Base-by-base conservation (phyloP, 2,113 vertebrate genomes). In the Grammomys dolichurus region DNA sequence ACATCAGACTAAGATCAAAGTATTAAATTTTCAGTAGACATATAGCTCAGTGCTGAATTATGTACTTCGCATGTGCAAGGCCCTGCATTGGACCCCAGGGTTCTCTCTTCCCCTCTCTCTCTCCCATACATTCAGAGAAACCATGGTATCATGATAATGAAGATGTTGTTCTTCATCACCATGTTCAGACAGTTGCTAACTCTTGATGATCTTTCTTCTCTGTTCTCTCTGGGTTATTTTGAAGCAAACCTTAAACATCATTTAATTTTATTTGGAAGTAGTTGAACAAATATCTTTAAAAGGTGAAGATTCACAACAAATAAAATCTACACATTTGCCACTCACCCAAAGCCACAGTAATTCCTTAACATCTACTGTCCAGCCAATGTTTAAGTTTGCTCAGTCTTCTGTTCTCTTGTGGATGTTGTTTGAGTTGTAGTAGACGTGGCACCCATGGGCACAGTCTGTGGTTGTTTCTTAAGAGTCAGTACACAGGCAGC, bases 191-290 rank as follows among this genome's bases (percentile, higher is more conserved):
- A 67, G 26, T 40, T 77, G 14, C 33, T 76, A 89, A 10, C 36
- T 93, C 70, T 26, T 84, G 12, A 46, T 16, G 63, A 73, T 65
- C 88, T 43, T 43, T 22, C 84, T 33, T 65, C 40, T 65, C 8
- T 10, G 40, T 33, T 16, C 48, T 46, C 12, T 46, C 12, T 82
- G 22, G 51, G 46, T 58, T 82, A 76, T 84, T 63, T 87, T 86
- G 75, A 94, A 87, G 46, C 46, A 63, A 56, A 72, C 7, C 7
- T 43, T 22, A 82, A 81, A 54, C 40, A 70, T 87, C 51, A 19
- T 67, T 87, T 95, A 58, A 87, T 94, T 54, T 76, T 90, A 63
- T 76, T 48, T 70, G 22, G 31, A 70, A 87, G 51, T 95, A 89
- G 80, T 82, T 92, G 40, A 94, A 67, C 26, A 80, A 69, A 58